phyloP scores from a whole-genome alignment of 1,140 invertebrate genomes.

The Drosophila ercepeae region DNA sequence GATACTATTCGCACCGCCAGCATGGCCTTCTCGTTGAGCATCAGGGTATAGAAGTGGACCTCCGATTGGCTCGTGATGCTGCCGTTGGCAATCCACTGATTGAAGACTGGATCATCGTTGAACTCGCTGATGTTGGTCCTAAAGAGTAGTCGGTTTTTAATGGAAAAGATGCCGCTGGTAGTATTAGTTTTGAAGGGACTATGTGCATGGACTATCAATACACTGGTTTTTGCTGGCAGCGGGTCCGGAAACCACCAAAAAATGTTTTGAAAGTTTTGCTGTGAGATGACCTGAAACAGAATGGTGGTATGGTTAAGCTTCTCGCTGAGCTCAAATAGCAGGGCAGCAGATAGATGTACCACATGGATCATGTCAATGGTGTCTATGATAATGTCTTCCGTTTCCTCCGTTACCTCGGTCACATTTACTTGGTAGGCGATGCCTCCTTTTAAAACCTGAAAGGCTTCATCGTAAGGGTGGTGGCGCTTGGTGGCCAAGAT shows the following conservation, averaged over 20 bases:
- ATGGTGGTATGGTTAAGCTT: neutral
- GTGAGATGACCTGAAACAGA: slow-evolving; percentile 38
- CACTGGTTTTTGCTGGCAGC: slow-evolving; percentile 12
- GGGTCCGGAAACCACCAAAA: slow-evolving; percentile 41
- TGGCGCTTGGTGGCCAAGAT: slow-evolving; percentile 12
- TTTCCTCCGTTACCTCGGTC: slow-evolving; percentile 1
- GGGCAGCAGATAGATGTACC: neutral
- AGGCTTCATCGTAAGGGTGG: slow-evolving; percentile 1
- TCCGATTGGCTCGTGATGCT: neutral
- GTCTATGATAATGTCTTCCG: neutral
- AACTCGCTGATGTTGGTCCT: slow-evolving; percentile 13
- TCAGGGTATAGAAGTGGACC: slow-evolving; percentile 18
- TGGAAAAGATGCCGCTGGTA: neutral
- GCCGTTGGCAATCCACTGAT: slow-evolving; percentile 7
- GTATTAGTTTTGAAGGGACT: neutral
- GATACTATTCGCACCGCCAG: slow-evolving; percentile 20
- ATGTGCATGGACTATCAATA: slow-evolving; percentile 12
- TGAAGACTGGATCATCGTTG: neutral
- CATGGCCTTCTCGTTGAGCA: slow-evolving; percentile 1
- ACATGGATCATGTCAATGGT: slow-evolving; percentile 12
- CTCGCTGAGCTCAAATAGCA: neutral
- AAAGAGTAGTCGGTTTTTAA: neutral
- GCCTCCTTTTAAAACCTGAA: neutral
- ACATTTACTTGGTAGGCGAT: slow-evolving; percentile 34
- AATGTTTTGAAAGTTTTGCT: slow-evolving; percentile 10